Evolutionary conservation across 2,888 invertebrate genomes (phyloP).

Genomic region (Galerucella calmariensis): DNA sequence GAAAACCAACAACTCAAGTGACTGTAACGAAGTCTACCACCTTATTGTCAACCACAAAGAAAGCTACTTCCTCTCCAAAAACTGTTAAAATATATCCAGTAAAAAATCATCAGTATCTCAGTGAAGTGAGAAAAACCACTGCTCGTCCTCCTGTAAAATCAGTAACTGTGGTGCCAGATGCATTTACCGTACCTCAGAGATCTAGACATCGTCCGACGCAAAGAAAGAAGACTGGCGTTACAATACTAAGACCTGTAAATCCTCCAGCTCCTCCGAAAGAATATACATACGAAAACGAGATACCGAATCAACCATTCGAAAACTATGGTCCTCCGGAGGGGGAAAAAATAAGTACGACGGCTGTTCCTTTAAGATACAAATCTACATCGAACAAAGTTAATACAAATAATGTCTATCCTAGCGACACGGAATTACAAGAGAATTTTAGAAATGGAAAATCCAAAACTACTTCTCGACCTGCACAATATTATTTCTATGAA

Average conservation of each 20-base stretch:
- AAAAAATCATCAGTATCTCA: slow-evolving; percentile 48
- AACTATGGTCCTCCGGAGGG: slow-evolving; percentile 22
- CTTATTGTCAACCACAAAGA: slow-evolving; percentile 63
- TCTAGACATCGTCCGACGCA: slow-evolving; percentile 30
- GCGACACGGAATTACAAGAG: slow-evolving; percentile 54
- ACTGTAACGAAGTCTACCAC: slow-evolving; percentile 54
- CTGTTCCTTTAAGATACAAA: slow-evolving; percentile 74
- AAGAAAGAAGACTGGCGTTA: slow-evolving; percentile 54
- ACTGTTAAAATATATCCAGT: slow-evolving; percentile 50
- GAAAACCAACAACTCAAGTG: slow-evolving; percentile 45
- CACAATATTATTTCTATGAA: slow-evolving; percentile 77
- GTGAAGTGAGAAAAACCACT: slow-evolving; percentile 57
- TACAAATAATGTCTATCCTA: slow-evolving; percentile 66
- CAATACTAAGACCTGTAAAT: slow-evolving; percentile 60
- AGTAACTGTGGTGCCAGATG: slow-evolving; percentile 63
- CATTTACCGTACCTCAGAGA: slow-evolving; percentile 34
- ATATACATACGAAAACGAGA: slow-evolving; percentile 63
- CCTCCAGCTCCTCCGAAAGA: slow-evolving; percentile 57
- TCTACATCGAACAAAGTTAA: slow-evolving; percentile 68
- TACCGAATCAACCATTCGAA: slow-evolving; percentile 66
- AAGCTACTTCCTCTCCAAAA: slow-evolving; percentile 54
- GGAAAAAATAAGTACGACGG: slow-evolving; percentile 66
- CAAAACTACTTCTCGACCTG: slow-evolving; percentile 60
- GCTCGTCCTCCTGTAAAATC: slow-evolving; percentile 57
- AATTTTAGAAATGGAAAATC: slow-evolving; percentile 34